Conservation (phyloP, 2,888 invertebrate species). For the Lepas anatifera region DNA sequence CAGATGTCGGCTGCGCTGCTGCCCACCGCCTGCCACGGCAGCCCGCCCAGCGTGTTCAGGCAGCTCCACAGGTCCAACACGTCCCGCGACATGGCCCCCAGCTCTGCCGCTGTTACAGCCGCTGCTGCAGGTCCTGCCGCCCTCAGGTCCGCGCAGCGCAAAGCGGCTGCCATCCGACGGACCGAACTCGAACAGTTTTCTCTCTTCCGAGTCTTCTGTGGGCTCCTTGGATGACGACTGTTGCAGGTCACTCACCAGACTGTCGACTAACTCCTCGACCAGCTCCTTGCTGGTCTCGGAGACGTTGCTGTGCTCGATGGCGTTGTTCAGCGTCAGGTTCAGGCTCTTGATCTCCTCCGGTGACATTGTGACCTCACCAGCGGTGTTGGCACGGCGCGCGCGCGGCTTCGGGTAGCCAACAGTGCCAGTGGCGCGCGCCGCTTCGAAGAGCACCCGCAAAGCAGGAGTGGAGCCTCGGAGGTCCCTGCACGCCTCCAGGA, state of each 20-base stretch:
- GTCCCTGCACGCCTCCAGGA: not conserved
- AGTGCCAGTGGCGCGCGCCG: not conserved
- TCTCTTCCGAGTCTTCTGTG: not conserved
- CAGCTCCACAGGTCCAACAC: slow-evolving; percentile 9
- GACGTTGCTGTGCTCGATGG: not conserved
- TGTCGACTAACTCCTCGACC: not conserved
- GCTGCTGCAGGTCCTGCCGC: slow-evolving; percentile 3
- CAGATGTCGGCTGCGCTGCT: not conserved
- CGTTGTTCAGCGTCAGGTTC: not conserved
- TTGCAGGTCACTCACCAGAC: too few species aligned
- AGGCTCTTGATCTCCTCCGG: not conserved
- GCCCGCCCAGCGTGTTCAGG: not conserved
- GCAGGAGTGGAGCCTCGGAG: not conserved
- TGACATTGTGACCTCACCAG: too few species aligned
- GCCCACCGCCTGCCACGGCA: not conserved
- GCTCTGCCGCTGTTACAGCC: too few species aligned
- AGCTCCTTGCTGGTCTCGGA: not conserved
- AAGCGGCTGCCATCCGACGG: not conserved
- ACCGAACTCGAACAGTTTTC: not conserved
- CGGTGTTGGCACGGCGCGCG: not conserved
- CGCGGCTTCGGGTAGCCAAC: not conserved
- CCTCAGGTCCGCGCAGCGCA: not conserved
- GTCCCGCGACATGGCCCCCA: not conserved
- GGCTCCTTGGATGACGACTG: too few species aligned
- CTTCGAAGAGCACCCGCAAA: not conserved